phyloP scores from a whole-genome alignment of 2,113 vertebrate genomes.

The Xiphorhynchus elegans region DNA sequence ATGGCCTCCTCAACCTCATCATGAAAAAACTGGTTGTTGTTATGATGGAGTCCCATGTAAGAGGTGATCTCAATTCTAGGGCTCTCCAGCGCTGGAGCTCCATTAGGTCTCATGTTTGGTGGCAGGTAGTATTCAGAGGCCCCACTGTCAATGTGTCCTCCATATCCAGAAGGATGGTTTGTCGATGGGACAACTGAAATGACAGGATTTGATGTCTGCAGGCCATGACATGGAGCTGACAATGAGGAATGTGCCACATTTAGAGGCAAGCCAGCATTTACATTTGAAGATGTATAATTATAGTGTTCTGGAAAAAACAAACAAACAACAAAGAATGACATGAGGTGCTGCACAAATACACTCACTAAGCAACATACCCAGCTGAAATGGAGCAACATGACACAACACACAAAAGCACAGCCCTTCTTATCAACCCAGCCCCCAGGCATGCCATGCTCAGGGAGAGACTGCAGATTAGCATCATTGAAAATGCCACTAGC shows the following conservation, averaged over 20 bases:
- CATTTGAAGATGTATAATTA: slow-evolving; percentile 82
- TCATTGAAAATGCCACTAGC: neutral
- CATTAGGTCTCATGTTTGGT: slow-evolving; percentile 81
- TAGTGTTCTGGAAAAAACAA: slow-evolving; percentile 88
- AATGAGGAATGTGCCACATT: slow-evolving; percentile 85
- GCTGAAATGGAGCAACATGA: neutral
- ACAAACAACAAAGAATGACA: neutral
- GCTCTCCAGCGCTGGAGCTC: slow-evolving; percentile 88
- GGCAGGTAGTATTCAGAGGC: slow-evolving; percentile 85
- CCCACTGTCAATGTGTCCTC: slow-evolving; percentile 79
- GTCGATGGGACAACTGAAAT: slow-evolving; percentile 82
- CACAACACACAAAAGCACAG: neutral
- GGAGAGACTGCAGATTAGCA: neutral
- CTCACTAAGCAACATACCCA: neutral
- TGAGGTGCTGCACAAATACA: slow-evolving; percentile 28
- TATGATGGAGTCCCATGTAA: slow-evolving; percentile 82
- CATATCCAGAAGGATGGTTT: slow-evolving; percentile 84
- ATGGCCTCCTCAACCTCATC: slow-evolving; percentile 85
- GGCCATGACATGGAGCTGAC: slow-evolving; percentile 85
- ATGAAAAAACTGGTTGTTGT: slow-evolving; percentile 83
- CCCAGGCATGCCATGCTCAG: fast-evolving
- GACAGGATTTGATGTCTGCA: slow-evolving; percentile 85
- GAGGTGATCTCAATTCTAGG: slow-evolving; percentile 97
- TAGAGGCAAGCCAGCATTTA: slow-evolving; percentile 86
- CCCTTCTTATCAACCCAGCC: neutral